Evolutionary conservation across 2,797 vertebrate species (phyloP).

Genomic region (Manis crassicaudata): DNA sequence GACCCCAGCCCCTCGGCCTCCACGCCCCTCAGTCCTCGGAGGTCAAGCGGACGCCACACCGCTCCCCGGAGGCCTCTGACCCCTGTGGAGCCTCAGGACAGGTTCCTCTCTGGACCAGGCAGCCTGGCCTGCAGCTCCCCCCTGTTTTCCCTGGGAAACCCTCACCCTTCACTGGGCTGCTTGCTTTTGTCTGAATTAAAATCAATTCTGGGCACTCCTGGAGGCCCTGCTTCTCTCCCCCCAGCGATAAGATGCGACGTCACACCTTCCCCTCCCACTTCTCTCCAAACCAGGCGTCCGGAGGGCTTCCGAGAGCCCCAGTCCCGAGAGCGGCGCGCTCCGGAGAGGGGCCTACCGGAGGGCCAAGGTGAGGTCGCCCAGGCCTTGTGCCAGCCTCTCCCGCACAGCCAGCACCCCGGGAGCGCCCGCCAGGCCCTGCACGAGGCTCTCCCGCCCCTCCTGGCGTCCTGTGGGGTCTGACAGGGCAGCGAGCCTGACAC

Average conservation of each 20-base stretch:
- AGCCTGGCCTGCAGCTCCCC: too few relatives aligned
- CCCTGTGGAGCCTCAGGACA: too few relatives aligned
- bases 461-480: too few relatives aligned
- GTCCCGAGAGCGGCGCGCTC: slow-evolving; percentile 82
- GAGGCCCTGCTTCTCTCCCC: accelerated
- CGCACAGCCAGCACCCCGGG: too few relatives aligned
- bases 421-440: background rate
- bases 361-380: slow-evolving; percentile 84
- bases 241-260: background rate
- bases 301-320: slow-evolving; percentile 85
- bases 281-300: slow-evolving; percentile 79
- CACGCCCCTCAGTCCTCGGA: background rate
- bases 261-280: background rate
- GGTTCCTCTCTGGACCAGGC: too few relatives aligned
- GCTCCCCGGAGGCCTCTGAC: background rate
- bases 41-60: accelerated
- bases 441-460: background rate
- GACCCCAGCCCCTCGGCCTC: background rate
- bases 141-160: too few relatives aligned
- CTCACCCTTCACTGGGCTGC: background rate
- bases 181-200: background rate
- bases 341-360: slow-evolving; percentile 89
- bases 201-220: too few relatives aligned
- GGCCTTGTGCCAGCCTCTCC: accelerated
- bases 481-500: too few relatives aligned